Evolutionary conservation across 1,140 invertebrate genomes (phyloP), one percentile per base, ranked within the genome.

Genomic region (Riptortus pedestris): DNA sequence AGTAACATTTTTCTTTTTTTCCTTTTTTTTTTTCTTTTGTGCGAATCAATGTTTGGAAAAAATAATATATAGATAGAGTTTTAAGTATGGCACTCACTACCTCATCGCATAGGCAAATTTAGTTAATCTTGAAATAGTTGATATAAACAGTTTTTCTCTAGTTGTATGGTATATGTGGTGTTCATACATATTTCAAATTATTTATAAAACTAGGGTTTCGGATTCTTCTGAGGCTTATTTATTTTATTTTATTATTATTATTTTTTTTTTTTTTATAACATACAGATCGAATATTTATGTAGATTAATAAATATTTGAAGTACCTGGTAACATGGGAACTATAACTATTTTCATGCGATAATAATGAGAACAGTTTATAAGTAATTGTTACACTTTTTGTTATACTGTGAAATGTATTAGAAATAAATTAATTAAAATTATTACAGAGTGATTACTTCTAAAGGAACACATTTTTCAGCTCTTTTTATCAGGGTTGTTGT

Each of bases 271-370:
- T 7, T 38, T 5, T 38, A 38, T 7, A 38, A 38, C 5, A 7
- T 38, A 38, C 5, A 38, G 5, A 38, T 7, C n/a, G 14, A 38
- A 38, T 38, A 38, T 7, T 38, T 38, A 38, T 38, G 14, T 14
- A 7, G 31, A 14, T 38, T 38, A 38, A 38, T 7, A 38, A 38
- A 38, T 38, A 38, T 55, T 55, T 55, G 26, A 55, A 24, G 51
- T 55, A 55, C 51, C 51, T 55, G 51, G 51, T 55, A 24, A 55
- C 26, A 55, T 20, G 51, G 51, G 51, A 55, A 55, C 51, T 55
- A 55, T 55, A 9, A 55, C 16, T 55, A 24, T 55, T 55, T 22
- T 24, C 20, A 55, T 24, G 18, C 14, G 24, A 24, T 20, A 55
- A 55, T 55, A 55, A 26, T 27, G 26, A 55, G 16, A 16, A 3